Conservation (phyloP, 2,113 vertebrate genomes). For the Heteronetta atricapilla region DNA sequence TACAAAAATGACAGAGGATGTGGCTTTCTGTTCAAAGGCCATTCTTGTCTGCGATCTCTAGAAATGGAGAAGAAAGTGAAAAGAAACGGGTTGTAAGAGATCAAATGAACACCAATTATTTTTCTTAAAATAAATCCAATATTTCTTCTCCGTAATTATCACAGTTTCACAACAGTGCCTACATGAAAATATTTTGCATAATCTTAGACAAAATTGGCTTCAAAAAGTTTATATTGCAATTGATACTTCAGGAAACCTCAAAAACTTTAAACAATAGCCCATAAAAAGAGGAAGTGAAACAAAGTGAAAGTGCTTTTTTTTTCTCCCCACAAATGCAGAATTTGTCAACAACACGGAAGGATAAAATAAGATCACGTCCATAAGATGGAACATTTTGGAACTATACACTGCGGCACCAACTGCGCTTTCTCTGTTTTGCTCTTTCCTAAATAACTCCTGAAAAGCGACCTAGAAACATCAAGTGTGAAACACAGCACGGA, state of each 20-base stretch:
- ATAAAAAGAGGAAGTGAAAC: background rate
- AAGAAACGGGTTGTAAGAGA: background rate
- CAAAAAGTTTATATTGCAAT: background rate
- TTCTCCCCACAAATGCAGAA: background rate
- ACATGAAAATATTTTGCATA: background rate
- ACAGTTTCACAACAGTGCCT: background rate
- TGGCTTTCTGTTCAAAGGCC: background rate
- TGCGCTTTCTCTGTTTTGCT: background rate
- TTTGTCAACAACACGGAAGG: background rate
- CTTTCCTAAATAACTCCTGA: background rate
- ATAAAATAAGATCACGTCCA: background rate
- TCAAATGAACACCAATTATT: background rate
- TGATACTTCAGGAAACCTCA: background rate
- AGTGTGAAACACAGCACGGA: background rate
- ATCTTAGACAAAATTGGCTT: background rate
- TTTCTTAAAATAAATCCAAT: background rate
- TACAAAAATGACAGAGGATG: background rate
- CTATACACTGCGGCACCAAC: background rate
- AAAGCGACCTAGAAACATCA: background rate
- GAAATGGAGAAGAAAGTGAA: background rate
- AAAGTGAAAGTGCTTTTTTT: rapidly evolving
- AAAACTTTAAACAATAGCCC: background rate
- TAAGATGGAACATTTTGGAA: background rate
- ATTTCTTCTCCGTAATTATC: background rate
- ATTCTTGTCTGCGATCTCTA: background rate